Evolutionary conservation across 2,888 invertebrate genomes (phyloP).

Genomic region (Oscheius onirici): DNA sequence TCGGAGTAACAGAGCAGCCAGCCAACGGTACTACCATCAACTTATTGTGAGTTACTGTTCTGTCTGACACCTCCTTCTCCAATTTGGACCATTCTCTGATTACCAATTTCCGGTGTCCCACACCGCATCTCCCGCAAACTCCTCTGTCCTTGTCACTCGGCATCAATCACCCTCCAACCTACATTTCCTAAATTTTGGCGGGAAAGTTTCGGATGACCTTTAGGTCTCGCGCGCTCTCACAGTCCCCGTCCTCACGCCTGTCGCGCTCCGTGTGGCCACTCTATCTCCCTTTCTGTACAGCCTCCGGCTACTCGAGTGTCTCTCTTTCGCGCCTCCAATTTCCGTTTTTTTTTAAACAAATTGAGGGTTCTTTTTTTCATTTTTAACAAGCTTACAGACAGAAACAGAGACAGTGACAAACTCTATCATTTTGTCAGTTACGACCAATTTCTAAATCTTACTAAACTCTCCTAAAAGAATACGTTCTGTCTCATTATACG

Average conservation of each 20-base stretch:
- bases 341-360: too few relatives aligned
- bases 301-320: not conserved
- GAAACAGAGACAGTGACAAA: too few relatives aligned
- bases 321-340: not conserved
- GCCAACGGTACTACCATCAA: constrained; percentile 52
- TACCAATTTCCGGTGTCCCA: not conserved
- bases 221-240: constrained; percentile 12
- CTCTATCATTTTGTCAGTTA: too few relatives aligned
- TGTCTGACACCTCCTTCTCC: not conserved
- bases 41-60: constrained; percentile 31
- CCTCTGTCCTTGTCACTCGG: constrained; percentile 19
- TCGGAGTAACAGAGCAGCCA: constrained; percentile 55
- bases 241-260: constrained; percentile 2
- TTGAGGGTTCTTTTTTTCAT: too few relatives aligned
- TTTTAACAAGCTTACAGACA: too few relatives aligned
- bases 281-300: constrained; percentile 8
- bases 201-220: not conserved
- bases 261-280: not conserved
- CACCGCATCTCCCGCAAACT: not conserved
- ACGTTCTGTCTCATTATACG: not conserved
- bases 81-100: not conserved
- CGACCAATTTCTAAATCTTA: too few relatives aligned
- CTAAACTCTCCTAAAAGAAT: not conserved
- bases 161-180: constrained; percentile 30
- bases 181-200: not conserved